phyloP scores from a whole-genome alignment of 2,888 invertebrate genomes.

The Nysson spinosus region DNA sequence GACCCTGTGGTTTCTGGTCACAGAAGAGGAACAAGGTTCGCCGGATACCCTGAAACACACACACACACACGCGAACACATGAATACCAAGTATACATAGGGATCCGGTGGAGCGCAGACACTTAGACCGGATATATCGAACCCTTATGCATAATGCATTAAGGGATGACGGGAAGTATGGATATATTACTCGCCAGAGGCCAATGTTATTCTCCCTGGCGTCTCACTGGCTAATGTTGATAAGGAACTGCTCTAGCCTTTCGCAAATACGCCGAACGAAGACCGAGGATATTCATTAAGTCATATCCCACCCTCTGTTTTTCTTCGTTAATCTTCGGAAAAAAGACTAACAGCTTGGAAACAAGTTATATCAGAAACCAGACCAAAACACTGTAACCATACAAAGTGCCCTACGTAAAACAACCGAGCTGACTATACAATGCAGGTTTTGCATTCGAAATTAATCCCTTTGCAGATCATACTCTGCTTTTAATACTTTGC shows the following conservation, averaged over 20 bases:
- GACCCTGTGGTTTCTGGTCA: no score
- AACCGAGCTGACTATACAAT: no score
- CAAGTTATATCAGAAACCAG: no score
- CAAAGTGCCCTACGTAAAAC: no score
- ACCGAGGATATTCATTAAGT: slow-evolving; percentile 51
- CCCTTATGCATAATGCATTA: slow-evolving; percentile 66
- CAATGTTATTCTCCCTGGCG: slow-evolving; percentile 64
- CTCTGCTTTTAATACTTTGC: no score
- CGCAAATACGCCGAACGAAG: slow-evolving; percentile 28
- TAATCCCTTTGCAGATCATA: no score
- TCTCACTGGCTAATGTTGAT: slow-evolving; percentile 65
- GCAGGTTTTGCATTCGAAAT: no score
- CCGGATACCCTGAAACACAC: slow-evolving; percentile 7
- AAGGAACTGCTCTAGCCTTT: slow-evolving; percentile 54
- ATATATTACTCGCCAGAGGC: slow-evolving; percentile 64
- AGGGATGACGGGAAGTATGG: slow-evolving; percentile 65
- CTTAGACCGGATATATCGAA: slow-evolving; percentile 55
- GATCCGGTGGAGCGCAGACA: slow-evolving; percentile 5
- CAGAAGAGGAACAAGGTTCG: slow-evolving; percentile 38
- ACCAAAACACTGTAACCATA: no score
- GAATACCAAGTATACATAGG: not conserved
- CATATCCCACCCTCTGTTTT: slow-evolving; percentile 33
- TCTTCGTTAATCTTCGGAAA: slow-evolving; percentile 26
- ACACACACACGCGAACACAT: not conserved
- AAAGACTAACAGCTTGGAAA: no score